Percentiles rank a stretch among this genome's conserved stretches.
These are phyloP conservation scores for Parochlus steinenii DNA, from an alignment of 2,888 invertebrate species.

Conservation along the genomic window DNA sequence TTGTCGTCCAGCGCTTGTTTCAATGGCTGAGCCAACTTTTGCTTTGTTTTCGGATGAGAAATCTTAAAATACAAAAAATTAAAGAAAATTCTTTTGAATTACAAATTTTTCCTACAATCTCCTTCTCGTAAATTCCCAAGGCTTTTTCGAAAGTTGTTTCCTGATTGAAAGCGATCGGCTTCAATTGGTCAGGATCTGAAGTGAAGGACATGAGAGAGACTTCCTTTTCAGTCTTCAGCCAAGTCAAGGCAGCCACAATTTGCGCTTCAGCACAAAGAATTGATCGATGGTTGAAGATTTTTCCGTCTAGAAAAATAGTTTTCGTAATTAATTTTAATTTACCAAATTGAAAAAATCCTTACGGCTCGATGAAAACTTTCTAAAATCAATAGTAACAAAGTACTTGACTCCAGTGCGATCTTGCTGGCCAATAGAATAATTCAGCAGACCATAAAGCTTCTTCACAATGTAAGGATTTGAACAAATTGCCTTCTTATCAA, in stretches of 20 bases:
- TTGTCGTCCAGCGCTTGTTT: constrained; percentile 8
- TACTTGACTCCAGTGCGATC: constrained; percentile 3
- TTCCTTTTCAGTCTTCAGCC: constrained; percentile 7
- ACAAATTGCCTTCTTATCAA: neutral
- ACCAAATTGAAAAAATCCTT: neutral
- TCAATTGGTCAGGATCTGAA: neutral
- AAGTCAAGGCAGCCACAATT: constrained; percentile 1
- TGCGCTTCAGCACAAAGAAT: constrained; percentile 5
- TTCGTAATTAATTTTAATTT: neutral
- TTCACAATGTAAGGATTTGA: constrained; percentile 8
- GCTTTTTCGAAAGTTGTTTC: constrained; percentile 9
- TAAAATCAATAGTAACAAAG: constrained; percentile 6
- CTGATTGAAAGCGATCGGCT: constrained; percentile 1
- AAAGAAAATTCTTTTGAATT: no score
- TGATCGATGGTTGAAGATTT: neutral
- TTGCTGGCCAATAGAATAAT: neutral
- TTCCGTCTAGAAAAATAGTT: neutral
- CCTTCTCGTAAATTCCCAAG: constrained; percentile 1
- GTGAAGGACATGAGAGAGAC: constrained; percentile 7
- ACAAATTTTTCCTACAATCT: constrained; percentile 9
- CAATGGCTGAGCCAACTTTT: constrained; percentile 5
- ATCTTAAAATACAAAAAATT: neutral
- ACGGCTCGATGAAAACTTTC: constrained; percentile 6
- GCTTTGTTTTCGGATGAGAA: constrained; percentile 4
- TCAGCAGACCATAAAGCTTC: constrained; percentile 1